Conservation (phyloP, 2,888 invertebrate genomes). For the Limenitis camilla region DNA sequence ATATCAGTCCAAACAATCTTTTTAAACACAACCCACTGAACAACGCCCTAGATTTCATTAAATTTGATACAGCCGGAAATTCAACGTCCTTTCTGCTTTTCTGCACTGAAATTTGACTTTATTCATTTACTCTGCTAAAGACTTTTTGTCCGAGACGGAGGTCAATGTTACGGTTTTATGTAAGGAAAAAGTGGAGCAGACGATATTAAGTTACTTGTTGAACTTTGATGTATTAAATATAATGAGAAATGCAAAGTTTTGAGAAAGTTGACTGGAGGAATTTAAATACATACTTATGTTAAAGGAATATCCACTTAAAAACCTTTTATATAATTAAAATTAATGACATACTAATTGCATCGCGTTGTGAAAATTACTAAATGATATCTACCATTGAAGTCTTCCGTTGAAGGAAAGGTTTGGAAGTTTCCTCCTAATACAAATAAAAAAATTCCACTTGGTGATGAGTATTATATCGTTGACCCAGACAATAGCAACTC, state of each 20-base stretch:
- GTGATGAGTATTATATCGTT: too few relatives aligned
- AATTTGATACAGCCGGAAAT: conserved; percentile 3
- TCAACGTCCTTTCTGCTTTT: neutral
- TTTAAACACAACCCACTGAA: neutral
- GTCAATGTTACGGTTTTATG: conserved; percentile 1
- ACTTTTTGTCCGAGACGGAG: neutral
- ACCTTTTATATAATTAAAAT: too few relatives aligned
- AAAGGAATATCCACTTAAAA: too few relatives aligned
- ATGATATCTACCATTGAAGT: too few relatives aligned
- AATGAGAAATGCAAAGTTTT: neutral
- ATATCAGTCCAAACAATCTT: neutral
- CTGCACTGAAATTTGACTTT: neutral
- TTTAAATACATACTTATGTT: too few relatives aligned
- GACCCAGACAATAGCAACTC: too few relatives aligned
- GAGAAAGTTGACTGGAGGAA: too few relatives aligned
- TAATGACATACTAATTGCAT: too few relatives aligned
- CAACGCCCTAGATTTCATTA: conserved; percentile 4
- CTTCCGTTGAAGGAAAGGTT: too few relatives aligned
- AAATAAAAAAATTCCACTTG: too few relatives aligned
- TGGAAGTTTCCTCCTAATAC: too few relatives aligned
- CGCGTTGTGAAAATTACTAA: too few relatives aligned
- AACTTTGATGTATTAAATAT: neutral
- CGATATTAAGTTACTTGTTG: conserved; percentile 1
- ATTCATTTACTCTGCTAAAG: neutral
- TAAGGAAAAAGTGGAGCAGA: neutral